Base-by-base conservation (phyloP, 1,140 invertebrate species). In the Microplitis demolitor region DNA sequence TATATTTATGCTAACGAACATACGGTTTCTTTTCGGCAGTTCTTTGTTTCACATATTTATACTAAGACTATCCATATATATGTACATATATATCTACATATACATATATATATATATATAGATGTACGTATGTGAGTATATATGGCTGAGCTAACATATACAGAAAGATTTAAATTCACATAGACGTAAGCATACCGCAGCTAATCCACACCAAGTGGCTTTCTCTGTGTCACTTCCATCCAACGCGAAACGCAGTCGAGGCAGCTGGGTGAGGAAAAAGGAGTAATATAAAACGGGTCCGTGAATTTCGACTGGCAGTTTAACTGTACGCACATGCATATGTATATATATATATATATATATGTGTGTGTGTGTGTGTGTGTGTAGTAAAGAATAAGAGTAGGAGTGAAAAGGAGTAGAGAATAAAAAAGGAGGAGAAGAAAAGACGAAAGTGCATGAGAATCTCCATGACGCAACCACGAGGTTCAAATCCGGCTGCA, bases 1-100 rank as follows among this genome's bases (percentile, higher is more conserved):
- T 14, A 78, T 79, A 78, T 81, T 80, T 81, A 79, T 80, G 77
- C 78, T 72, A 76, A 69, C 73, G 76, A 62, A 56, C 69, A 69
- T 72, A 71, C 71, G 74, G 78, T 79, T 77, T 72, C 69, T 61
- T 39, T 45, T 50, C 45, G 66, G 72, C 69, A 69, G 63, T 64
- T 80, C 79, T 79, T 80, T 82, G 78, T 83, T 74, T 80, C 70
- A 66, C 70, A 58, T 72, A 74, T 70, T 70, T 73, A 62, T 69
- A 67, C 67, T 67, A 60, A 37, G 34, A n/a, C 39, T 62, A n/a
- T 37, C 5, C 24, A 62, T 31, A 62, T 8, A 68, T 68, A n/a
- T 56, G 39, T 54, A 66, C 14, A 45, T 66, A 66, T 33, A 4
- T 0, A 54, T 54, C 13, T 14, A 33, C 11, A 14, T 34, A 51